These are phyloP conservation scores for Leistus spinibarbis DNA, from an alignment of 2,888 invertebrate species.

Conservation along the genomic window DNA sequence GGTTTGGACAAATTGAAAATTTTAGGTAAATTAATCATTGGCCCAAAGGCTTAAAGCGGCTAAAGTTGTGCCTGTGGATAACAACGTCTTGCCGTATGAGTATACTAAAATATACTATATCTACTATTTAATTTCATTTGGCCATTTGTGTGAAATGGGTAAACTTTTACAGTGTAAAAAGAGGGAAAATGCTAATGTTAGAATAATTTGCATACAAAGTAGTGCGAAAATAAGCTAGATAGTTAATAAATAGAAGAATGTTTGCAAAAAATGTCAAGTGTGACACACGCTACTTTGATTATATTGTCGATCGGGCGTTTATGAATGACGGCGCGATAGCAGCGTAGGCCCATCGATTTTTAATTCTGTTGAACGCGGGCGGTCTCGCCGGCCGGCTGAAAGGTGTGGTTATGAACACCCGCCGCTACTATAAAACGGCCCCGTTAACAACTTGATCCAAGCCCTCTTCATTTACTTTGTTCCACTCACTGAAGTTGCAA, in stretches of 20 bases:
- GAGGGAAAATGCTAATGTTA: background rate
- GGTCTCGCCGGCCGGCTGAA: constrained; percentile 18
- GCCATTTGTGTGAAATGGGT: no score
- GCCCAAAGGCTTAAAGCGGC: no score
- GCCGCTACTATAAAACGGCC: constrained; percentile 28
- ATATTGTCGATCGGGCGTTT: constrained; percentile 27
- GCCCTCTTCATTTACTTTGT: constrained; percentile 37
- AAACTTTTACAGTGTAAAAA: no score
- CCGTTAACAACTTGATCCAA: constrained; percentile 36
- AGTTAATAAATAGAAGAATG: constrained; percentile 2
- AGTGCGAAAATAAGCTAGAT: background rate
- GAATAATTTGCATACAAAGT: background rate
- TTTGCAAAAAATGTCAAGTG: background rate
- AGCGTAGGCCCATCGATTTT: constrained; percentile 25
- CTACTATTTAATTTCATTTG: no score
- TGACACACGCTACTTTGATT: constrained; percentile 10
- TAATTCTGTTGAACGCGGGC: constrained; percentile 29
- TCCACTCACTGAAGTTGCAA: constrained; percentile 21
- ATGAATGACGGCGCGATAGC: constrained; percentile 25
- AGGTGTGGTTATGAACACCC: constrained; percentile 36
- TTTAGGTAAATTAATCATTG: no score
- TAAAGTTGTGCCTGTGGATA: no score
- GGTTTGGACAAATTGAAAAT: no score
- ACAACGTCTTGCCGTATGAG: no score
- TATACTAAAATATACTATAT: no score